Evolutionary conservation across 2,888 invertebrate genomes (phyloP).

Genomic region (Sussaba pulchella): DNA sequence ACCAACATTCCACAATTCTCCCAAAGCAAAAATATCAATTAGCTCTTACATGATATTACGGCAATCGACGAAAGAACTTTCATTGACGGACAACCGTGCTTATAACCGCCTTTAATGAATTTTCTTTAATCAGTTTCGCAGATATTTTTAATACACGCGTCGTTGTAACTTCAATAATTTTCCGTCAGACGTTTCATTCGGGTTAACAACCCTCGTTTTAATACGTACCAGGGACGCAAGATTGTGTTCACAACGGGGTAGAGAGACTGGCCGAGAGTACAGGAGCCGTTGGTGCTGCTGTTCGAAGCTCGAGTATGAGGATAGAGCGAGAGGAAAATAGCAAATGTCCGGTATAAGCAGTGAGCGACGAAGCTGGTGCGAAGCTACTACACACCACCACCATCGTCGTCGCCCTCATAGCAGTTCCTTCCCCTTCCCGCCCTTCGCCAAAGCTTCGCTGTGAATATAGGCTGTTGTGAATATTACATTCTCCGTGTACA

Average conservation of each 20-base stretch:
- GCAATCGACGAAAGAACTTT: too few species aligned
- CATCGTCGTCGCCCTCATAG: conserved; percentile 20
- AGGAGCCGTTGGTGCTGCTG: too few species aligned
- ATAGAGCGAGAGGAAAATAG: conserved; percentile 46
- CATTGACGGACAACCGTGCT: too few species aligned
- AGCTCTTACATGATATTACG: too few species aligned
- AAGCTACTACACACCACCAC: conserved; percentile 63
- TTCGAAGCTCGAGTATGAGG: conserved; percentile 11
- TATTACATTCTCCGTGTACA: conserved; percentile 82
- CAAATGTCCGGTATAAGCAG: conserved; percentile 35
- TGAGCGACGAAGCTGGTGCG: conserved; percentile 66
- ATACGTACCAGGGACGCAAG: conserved; percentile 4
- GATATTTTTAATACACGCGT: neutral
- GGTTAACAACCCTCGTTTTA: conserved; percentile 13
- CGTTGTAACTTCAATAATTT: neutral
- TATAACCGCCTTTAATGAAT: too few species aligned
- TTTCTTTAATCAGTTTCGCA: too few species aligned
- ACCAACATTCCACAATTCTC: too few species aligned
- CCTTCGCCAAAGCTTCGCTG: conserved; percentile 49
- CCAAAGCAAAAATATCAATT: too few species aligned
- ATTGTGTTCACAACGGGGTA: conserved; percentile 22
- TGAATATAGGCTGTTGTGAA: conserved; percentile 82
- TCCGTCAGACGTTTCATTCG: conserved; percentile 6
- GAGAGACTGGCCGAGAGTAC: conserved; percentile 38
- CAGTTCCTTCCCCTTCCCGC: too few species aligned